phyloP scores from a whole-genome alignment of 2,797 vertebrate species.

The Sebastes minor region DNA sequence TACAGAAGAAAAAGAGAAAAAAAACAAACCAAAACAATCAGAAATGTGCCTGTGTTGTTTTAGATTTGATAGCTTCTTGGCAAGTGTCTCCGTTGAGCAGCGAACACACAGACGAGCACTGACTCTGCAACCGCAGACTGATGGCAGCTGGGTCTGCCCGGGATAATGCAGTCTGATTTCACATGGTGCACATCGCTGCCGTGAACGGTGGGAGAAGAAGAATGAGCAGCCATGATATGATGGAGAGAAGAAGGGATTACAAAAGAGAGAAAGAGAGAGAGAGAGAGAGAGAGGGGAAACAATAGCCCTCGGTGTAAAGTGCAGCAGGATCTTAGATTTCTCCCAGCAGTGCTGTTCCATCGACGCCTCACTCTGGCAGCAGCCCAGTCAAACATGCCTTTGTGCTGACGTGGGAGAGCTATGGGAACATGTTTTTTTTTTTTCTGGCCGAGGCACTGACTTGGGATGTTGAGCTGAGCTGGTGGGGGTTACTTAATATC shows the following conservation, averaged over 20 bases:
- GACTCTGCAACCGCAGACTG: constrained; percentile 39
- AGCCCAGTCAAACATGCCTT: constrained; percentile 78
- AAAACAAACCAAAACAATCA: constrained; percentile 33
- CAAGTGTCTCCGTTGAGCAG: constrained; percentile 16
- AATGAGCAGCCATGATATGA: constrained; percentile 36
- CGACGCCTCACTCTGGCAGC: constrained; percentile 66
- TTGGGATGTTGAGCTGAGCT: constrained; percentile 41
- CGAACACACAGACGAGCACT: constrained; percentile 26
- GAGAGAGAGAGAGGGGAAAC: constrained; percentile 23
- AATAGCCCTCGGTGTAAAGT: constrained; percentile 64
- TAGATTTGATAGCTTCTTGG: constrained; percentile 49
- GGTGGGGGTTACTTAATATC: constrained; percentile 57
- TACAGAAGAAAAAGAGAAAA: constrained; percentile 20
- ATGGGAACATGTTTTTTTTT: constrained; percentile 72
- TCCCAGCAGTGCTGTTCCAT: constrained; percentile 52
- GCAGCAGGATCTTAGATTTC: constrained; percentile 67
- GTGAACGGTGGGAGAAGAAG: constrained; percentile 24
- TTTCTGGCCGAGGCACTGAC: constrained; percentile 57
- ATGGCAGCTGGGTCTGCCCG: constrained; percentile 24
- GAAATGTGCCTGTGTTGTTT: constrained; percentile 45
- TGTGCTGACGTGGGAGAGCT: constrained; percentile 78
- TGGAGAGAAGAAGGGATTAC: not conserved
- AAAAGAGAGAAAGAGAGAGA: not conserved
- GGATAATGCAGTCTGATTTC: constrained; percentile 55
- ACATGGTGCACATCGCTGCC: constrained; percentile 34